These are phyloP conservation scores for Ceratosolen fusciceps DNA, from an alignment of 1,140 invertebrate species.

Conservation along the genomic window DNA sequence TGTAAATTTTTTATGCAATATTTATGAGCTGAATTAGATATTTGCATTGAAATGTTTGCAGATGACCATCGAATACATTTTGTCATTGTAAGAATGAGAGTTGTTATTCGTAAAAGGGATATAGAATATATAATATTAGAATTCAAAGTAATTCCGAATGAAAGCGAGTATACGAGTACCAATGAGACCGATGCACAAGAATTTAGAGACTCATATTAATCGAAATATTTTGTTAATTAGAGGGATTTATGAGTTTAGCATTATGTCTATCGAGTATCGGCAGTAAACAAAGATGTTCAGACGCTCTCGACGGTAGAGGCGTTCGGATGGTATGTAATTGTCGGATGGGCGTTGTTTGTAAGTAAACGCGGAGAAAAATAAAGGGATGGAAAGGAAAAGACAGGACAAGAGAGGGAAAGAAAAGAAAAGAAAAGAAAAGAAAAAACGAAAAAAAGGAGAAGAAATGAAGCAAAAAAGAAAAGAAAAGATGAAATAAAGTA, in stretches of 20 bases:
- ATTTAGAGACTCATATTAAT: too few relatives aligned
- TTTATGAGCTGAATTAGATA: too few relatives aligned
- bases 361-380: neutral
- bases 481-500: neutral
- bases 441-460: neutral
- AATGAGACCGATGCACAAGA: too few relatives aligned
- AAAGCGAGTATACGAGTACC: too few relatives aligned
- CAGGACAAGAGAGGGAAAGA: neutral
- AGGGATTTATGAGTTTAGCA: neutral
- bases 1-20: too few relatives aligned
- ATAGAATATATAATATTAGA: too few relatives aligned
- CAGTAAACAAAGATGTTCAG: neutral
- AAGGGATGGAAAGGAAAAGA: neutral
- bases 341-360: neutral
- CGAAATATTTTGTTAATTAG: neutral
- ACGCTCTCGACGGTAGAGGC: neutral
- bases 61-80: too few relatives aligned
- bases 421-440: neutral
- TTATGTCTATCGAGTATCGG: neutral
- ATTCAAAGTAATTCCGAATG: too few relatives aligned
- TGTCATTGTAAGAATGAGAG: too few relatives aligned
- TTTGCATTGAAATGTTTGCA: too few relatives aligned
- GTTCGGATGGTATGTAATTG: neutral
- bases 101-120: too few relatives aligned
- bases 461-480: neutral